Evolutionary conservation across 2,888 invertebrate species (phyloP).

Genomic region (Thumatha senex): DNA sequence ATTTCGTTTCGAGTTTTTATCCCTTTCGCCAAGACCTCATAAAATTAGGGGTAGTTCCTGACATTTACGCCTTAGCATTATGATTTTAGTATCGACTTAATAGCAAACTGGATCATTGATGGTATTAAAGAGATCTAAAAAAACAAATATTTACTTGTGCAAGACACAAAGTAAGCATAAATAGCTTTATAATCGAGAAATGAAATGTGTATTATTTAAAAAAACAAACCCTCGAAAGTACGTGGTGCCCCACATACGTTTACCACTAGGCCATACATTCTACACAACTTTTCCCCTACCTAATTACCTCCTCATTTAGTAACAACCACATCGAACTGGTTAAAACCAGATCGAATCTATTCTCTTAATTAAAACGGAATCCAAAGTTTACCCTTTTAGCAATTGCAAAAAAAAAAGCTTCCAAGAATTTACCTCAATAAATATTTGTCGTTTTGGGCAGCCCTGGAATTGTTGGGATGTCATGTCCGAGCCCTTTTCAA

Average conservation of each 20-base stretch:
- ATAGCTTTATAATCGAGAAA: background rate
- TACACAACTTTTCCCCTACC: background rate
- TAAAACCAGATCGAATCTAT: constrained; percentile 14
- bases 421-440: constrained; percentile 57
- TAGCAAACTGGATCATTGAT: no score
- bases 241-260: background rate
- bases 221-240: background rate
- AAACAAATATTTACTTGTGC: no score
- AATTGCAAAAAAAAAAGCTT: constrained; percentile 25
- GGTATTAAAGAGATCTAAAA: no score
- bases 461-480: constrained; percentile 62
- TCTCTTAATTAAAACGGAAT: constrained; percentile 13
- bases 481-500: constrained; percentile 79
- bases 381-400: constrained; percentile 5
- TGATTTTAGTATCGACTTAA: no score
- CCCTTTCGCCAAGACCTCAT: no score
- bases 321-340: constrained; percentile 19
- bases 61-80: no score
- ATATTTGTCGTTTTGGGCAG: constrained; percentile 58
- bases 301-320: constrained; percentile 20
- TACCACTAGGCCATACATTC: constrained; percentile 1
- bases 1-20: no score
- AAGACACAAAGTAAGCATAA: no score
- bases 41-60: no score
- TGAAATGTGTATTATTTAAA: background rate